A percentile compares a stretch with the other conserved stretches of the same genome.
Evolutionary conservation across 2,888 invertebrate species (phyloP).

Genomic region (Eilema caniola): DNA sequence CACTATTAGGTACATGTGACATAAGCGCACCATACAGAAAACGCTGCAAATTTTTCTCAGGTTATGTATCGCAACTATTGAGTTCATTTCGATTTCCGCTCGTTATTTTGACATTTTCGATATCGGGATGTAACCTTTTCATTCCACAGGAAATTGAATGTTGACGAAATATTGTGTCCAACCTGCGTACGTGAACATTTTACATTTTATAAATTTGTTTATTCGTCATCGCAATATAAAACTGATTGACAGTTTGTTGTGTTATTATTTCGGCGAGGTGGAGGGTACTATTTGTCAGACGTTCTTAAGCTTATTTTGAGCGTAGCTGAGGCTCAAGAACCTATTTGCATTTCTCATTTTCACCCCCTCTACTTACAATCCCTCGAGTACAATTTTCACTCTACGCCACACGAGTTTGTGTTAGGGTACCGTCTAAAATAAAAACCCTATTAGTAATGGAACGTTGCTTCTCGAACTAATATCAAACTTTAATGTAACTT

Average conservation of each 20-base stretch:
- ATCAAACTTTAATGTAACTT: not conserved
- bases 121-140: conserved; percentile 63
- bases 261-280: conserved; percentile 60
- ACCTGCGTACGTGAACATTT: conserved; percentile 54
- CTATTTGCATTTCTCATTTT: conserved; percentile 85
- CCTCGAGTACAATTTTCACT: conserved; percentile 76
- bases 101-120: conserved; percentile 68
- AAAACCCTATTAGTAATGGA: conserved; percentile 36
- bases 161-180: conserved; percentile 64
- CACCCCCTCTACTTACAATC: conserved; percentile 73
- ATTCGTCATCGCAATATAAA: conserved; percentile 37
- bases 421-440: conserved; percentile 56
- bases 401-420: conserved; percentile 61
- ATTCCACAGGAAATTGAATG: conserved; percentile 73
- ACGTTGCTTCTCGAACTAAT: not conserved
- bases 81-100: conserved; percentile 67
- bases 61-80: conserved; percentile 36
- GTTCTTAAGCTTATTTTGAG: conserved; percentile 76
- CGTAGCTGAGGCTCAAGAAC: conserved; percentile 72
- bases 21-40: conserved; percentile 9
- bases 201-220: conserved; percentile 49
- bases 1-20: not conserved
- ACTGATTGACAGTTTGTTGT: conserved; percentile 54
- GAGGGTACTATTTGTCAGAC: conserved; percentile 76
- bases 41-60: conserved; percentile 19